These are phyloP conservation scores for Colletes gigas DNA, from an alignment of 1,140 invertebrate genomes.

Conservation along the genomic window DNA sequence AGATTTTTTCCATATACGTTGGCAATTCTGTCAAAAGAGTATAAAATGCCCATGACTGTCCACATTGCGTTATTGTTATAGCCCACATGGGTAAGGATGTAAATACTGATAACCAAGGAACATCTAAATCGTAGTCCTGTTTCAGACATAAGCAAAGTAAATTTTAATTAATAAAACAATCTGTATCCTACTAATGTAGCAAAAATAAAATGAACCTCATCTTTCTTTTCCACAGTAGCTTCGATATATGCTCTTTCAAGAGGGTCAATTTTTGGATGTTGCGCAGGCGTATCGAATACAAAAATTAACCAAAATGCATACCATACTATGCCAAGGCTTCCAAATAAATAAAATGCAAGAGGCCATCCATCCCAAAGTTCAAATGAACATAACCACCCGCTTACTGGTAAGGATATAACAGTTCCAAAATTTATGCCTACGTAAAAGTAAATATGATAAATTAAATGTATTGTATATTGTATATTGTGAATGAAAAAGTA, in stretches of 20 bases:
- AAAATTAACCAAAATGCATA: conserved; percentile 88
- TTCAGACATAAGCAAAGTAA: conserved; percentile 22
- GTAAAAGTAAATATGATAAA: conserved; percentile 25
- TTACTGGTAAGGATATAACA: conserved; percentile 87
- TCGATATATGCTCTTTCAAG: conserved; percentile 86
- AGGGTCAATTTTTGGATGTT: conserved; percentile 89
- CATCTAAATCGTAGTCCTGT: conserved; percentile 66
- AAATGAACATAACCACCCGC: conserved; percentile 87
- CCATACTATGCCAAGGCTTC: conserved; percentile 89
- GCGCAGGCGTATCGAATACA: conserved; percentile 88
- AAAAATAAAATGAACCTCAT: conserved; percentile 66
- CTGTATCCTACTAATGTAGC: not conserved
- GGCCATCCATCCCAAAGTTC: conserved; percentile 88
- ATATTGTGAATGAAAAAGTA: not conserved
- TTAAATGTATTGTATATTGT: not conserved
- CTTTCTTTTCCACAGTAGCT: conserved; percentile 77
- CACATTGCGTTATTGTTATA: conserved; percentile 92
- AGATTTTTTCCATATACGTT: conserved; percentile 95
- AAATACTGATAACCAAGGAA: conserved; percentile 90
- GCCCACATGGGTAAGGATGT: conserved; percentile 94
- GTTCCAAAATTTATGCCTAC: conserved; percentile 88
- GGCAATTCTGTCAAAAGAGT: conserved; percentile 96
- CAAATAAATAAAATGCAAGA: conserved; percentile 90
- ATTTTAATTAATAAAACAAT: not conserved
- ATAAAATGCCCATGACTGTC: conserved; percentile 97